Percentiles rank a stretch among this genome's conserved stretches.
Conservation (phyloP, 35 echinoderm and acorn worm genomes). For the Ptychodera flava region DNA sequence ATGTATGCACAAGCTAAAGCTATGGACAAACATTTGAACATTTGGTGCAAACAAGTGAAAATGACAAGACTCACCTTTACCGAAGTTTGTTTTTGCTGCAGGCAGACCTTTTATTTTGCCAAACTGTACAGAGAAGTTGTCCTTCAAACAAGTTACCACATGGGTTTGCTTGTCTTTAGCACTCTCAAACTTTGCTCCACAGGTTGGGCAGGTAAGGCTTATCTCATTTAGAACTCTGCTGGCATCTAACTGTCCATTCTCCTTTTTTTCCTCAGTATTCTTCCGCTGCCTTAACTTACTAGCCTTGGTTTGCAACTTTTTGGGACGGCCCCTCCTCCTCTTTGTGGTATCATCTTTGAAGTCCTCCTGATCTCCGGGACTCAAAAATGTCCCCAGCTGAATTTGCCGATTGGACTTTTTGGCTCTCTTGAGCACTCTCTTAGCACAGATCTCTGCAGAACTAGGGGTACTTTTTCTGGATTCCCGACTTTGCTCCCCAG, state of each 20-base stretch:
- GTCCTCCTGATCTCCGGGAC: not conserved
- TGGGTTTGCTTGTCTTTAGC: not conserved
- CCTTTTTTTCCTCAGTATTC: no score
- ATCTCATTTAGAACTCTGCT: no score
- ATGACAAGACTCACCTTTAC: no score
- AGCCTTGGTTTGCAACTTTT: no score
- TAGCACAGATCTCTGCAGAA: not conserved
- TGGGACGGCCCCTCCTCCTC: not conserved
- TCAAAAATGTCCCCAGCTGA: not conserved
- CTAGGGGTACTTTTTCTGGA: not conserved
- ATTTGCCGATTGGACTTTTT: not conserved
- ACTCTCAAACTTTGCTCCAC: not conserved
- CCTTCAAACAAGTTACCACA: not conserved
- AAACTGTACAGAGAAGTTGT: not conserved
- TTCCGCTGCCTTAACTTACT: no score
- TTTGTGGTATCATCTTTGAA: not conserved
- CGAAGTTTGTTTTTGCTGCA: no score
- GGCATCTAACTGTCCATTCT: no score
- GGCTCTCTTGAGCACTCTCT: not conserved
- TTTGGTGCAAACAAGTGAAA: no score
- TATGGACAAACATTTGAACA: no score
- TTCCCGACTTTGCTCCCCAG: not conserved
- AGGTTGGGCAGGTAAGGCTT: not conserved
- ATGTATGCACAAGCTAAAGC: no score
- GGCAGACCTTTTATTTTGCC: no score